Evolutionary conservation across 2,797 vertebrate species (phyloP).

Genomic region (Bovichtus variegatus): DNA sequence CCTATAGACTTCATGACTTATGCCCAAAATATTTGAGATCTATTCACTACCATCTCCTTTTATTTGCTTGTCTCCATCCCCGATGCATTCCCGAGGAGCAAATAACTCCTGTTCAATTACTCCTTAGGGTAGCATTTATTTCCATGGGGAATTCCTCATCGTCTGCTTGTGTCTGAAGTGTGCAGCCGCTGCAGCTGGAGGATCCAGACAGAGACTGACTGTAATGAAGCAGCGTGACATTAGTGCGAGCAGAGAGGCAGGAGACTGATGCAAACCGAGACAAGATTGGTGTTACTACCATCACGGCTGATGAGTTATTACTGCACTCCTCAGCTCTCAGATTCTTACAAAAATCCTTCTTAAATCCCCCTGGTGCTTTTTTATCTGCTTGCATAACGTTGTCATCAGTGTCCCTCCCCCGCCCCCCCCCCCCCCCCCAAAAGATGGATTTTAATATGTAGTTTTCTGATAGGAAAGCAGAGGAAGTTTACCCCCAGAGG

Average conservation of each 20-base stretch:
- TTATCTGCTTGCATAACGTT: slow-evolving; percentile 3
- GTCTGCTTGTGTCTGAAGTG: slow-evolving; percentile 1
- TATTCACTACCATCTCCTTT: not conserved
- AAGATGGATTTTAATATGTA: not conserved
- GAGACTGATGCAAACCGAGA: slow-evolving; percentile 8
- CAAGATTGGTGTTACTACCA: not conserved
- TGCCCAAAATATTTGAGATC: not conserved
- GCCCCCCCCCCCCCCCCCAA: not conserved
- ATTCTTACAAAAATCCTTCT: not conserved
- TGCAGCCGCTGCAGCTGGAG: slow-evolving; percentile 1
- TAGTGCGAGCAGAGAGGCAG: not conserved
- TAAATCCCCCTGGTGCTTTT: not conserved
- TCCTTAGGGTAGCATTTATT: not conserved
- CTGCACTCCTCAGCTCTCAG: not conserved
- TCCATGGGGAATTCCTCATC: not conserved
- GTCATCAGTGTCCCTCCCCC: not conserved
- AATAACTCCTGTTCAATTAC: not conserved
- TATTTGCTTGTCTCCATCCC: not conserved
- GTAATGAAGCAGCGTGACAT: slow-evolving; percentile 6
- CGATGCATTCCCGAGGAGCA: not conserved
- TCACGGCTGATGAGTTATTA: slow-evolving; percentile 20
- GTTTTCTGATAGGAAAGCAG: too few species aligned
- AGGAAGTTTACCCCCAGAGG: too few species aligned
- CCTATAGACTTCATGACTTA: not conserved
- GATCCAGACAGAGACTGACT: not conserved